These are phyloP conservation scores for Sclerodermus sp. DNA, from an alignment of 2,888 invertebrate species.

Conservation along the genomic window DNA sequence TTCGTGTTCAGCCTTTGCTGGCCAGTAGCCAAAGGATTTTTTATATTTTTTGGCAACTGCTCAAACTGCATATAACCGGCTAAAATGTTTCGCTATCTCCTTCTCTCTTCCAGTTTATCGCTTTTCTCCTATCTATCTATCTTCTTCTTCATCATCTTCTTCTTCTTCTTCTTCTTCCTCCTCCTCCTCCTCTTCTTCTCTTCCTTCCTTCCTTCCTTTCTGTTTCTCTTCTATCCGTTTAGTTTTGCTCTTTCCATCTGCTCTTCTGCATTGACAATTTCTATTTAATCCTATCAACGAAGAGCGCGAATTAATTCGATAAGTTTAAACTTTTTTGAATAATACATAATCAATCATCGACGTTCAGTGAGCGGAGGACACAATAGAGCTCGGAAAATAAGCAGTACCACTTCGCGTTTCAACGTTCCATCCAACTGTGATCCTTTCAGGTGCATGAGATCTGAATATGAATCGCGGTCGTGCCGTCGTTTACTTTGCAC, in stretches of 20 bases:
- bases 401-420: too few relatives aligned
- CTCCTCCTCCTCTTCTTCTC: too few relatives aligned
- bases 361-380: too few relatives aligned
- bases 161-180: background rate
- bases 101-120: background rate
- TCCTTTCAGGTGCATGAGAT: background rate
- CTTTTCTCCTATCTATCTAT: too few relatives aligned
- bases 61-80: conserved; percentile 45
- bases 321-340: too few relatives aligned
- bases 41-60: conserved; percentile 50
- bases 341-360: too few relatives aligned
- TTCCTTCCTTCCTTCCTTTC: background rate
- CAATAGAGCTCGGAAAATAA: too few relatives aligned
- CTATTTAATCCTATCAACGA: background rate
- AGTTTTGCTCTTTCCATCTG: background rate
- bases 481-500: too few relatives aligned
- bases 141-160: conserved; percentile 1
- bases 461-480: background rate
- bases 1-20: conserved; percentile 36
- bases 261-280: conserved; percentile 10
- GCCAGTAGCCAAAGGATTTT: conserved; percentile 46
- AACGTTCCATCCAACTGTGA: background rate
- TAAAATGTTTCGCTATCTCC: conserved; percentile 44
- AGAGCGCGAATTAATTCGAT: too few relatives aligned
- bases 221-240: background rate